Evolutionary conservation across 2,888 invertebrate genomes (phyloP).

Genomic region (Cheilosia soror): DNA sequence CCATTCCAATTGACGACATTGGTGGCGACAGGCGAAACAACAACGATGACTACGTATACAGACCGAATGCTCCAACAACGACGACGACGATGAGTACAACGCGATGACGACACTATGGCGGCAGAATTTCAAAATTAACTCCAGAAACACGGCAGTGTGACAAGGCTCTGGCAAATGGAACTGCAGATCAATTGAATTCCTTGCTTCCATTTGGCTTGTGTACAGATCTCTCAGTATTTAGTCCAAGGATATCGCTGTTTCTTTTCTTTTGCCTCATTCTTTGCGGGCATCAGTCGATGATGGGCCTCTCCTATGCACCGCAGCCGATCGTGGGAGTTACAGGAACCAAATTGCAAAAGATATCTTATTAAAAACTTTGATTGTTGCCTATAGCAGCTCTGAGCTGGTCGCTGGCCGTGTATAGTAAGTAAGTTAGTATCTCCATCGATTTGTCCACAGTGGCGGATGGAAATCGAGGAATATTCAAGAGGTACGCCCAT

Average conservation of each 20-base stretch:
- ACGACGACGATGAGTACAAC: slow-evolving; percentile 55
- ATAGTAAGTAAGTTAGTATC: slow-evolving; percentile 53
- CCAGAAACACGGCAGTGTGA: slow-evolving; percentile 69
- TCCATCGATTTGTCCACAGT: slow-evolving; percentile 69
- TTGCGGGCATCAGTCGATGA: not conserved
- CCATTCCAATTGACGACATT: slow-evolving; percentile 73
- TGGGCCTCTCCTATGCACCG: slow-evolving; percentile 10
- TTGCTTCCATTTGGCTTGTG: slow-evolving; percentile 65
- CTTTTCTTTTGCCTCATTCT: not conserved
- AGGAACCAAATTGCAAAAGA: slow-evolving; percentile 66
- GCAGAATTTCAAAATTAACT: slow-evolving; percentile 75
- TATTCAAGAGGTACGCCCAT: slow-evolving; percentile 52
- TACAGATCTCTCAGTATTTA: slow-evolving; percentile 60
- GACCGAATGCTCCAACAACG: slow-evolving; percentile 49
- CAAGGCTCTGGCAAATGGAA: slow-evolving; percentile 62
- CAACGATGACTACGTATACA: slow-evolving; percentile 56
- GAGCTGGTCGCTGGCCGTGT: not conserved
- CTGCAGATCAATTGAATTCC: slow-evolving; percentile 73
- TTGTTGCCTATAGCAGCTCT: slow-evolving; percentile 27
- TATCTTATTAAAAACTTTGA: slow-evolving; percentile 68
- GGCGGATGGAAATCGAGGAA: slow-evolving; percentile 36
- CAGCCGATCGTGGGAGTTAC: slow-evolving; percentile 66
- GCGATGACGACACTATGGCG: slow-evolving; percentile 74
- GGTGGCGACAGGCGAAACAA: slow-evolving; percentile 53
- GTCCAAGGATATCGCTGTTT: slow-evolving; percentile 61